Evolutionary conservation across 2,113 vertebrate genomes (phyloP).

Genomic region (Ophiodon elongatus): DNA sequence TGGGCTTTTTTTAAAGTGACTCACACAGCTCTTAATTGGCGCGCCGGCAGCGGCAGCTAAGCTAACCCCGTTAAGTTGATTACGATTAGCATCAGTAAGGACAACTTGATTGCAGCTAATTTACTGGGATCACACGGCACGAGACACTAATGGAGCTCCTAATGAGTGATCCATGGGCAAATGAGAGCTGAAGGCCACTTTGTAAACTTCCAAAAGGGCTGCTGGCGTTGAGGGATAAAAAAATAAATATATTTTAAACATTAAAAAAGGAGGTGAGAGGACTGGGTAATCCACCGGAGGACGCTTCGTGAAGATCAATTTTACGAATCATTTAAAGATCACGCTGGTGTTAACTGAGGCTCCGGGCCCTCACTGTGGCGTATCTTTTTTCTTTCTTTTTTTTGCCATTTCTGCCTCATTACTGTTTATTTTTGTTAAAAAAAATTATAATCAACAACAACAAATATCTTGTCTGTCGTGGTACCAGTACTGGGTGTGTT

Average conservation of each 20-base stretch:
- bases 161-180: slow-evolving; percentile 61
- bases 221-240: slow-evolving; percentile 2
- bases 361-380: slow-evolving; percentile 2
- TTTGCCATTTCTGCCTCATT: slow-evolving; percentile 15
- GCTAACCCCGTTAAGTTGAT: slow-evolving; percentile 69
- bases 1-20: slow-evolving; percentile 26
- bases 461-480: neutral
- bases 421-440: neutral
- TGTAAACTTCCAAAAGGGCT: slow-evolving; percentile 54
- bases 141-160: slow-evolving; percentile 58
- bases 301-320: slow-evolving; percentile 22
- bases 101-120: slow-evolving; percentile 68
- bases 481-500: neutral
- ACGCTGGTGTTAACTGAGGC: slow-evolving; percentile 4
- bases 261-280: neutral
- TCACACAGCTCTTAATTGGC: slow-evolving; percentile 33
- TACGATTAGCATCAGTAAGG: slow-evolving; percentile 66
- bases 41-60: slow-evolving; percentile 43
- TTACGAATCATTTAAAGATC: slow-evolving; percentile 28
- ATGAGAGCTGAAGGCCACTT: slow-evolving; percentile 59
- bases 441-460: neutral
- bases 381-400: slow-evolving; percentile 19
- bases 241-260: too few relatives aligned
- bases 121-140: slow-evolving; percentile 61
- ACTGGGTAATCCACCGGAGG: slow-evolving; percentile 6